Conservation (phyloP, 2,113 vertebrate species). For the Gambusia holbrooki region DNA sequence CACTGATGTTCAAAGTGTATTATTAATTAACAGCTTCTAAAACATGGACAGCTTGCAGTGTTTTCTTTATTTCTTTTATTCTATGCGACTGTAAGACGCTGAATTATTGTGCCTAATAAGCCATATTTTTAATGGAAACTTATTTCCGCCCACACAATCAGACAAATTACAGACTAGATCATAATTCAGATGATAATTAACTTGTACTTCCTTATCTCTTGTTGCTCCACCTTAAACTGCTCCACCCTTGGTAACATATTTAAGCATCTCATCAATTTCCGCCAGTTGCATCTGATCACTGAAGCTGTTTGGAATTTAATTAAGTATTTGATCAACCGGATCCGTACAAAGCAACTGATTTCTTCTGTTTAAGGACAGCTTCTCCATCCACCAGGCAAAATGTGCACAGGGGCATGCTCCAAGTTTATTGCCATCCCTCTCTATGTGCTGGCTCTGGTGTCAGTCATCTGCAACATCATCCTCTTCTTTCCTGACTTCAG, state of each 20-base stretch:
- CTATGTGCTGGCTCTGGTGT: conserved; percentile 12
- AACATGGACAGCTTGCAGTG: background rate
- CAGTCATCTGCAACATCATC: conserved; percentile 4
- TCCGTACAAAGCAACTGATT: background rate
- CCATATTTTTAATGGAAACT: too few species aligned
- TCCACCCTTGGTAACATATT: background rate
- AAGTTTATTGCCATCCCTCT: conserved; percentile 12
- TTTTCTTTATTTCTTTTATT: too few species aligned
- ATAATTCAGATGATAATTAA: background rate
- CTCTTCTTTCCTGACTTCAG: conserved; percentile 20
- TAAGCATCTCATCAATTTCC: background rate
- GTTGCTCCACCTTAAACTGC: background rate
- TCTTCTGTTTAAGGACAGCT: too few species aligned
- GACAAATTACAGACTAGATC: background rate
- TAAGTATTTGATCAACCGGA: background rate
- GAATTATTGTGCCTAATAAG: too few species aligned
- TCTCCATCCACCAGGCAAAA: background rate
- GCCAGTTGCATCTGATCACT: background rate
- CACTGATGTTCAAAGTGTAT: too few species aligned
- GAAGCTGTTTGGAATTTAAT: background rate
- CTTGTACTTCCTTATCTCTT: conserved; percentile 1
- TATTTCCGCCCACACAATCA: background rate
- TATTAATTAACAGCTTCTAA: background rate
- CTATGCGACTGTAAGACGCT: too few species aligned
- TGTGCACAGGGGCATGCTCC: background rate